phyloP scores from a whole-genome alignment of 2,797 vertebrate species.

The Alfaro cultratus region DNA sequence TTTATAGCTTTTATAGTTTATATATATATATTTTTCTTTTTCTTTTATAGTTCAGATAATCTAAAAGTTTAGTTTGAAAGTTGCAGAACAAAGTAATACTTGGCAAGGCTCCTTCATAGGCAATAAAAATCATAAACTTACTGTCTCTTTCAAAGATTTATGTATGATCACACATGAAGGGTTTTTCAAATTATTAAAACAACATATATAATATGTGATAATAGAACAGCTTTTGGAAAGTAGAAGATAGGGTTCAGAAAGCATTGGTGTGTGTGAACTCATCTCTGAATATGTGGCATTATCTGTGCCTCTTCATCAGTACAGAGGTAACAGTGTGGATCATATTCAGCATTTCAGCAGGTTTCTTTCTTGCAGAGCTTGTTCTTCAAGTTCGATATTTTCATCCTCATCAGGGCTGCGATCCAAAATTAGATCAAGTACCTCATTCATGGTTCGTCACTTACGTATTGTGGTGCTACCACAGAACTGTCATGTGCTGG shows the following conservation, averaged over 20 bases:
- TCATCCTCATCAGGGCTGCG: constrained; percentile 52
- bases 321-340: constrained; percentile 30
- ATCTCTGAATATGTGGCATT: not conserved
- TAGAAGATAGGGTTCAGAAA: not conserved
- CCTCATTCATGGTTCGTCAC: constrained; percentile 70
- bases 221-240: not conserved
- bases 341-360: constrained; percentile 30
- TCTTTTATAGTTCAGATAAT: not conserved
- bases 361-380: constrained; percentile 25
- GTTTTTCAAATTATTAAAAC: not conserved
- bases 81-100: not conserved
- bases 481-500: constrained; percentile 49
- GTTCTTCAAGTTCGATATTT: constrained; percentile 54
- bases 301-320: constrained; percentile 28
- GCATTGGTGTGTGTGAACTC: not conserved
- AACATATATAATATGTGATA: not conserved
- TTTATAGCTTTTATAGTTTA: not conserved
- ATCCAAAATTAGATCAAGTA: constrained; percentile 76
- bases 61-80: not conserved
- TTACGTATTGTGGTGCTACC: constrained; percentile 58
- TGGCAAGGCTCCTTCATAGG: not conserved
- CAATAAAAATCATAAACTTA: not conserved
- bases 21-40: no score
- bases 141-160: not conserved
- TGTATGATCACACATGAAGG: not conserved